phyloP scores from a whole-genome alignment of 1,140 invertebrate species.

The Pemphigus obesinymphae region DNA sequence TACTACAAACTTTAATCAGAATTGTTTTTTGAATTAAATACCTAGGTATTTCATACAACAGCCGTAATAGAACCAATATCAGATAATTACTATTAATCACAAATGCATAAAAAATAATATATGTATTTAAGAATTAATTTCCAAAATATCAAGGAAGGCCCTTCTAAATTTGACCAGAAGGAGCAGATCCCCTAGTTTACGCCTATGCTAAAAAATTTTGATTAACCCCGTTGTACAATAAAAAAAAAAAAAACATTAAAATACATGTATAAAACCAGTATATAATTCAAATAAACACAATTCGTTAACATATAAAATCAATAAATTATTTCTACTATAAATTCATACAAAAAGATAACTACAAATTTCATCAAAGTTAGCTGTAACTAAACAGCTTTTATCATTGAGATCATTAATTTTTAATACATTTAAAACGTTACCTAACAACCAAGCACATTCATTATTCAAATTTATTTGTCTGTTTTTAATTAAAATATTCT shows the following conservation, averaged over 20 bases:
- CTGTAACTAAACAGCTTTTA: background rate
- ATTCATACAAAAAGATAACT: constrained; percentile 5
- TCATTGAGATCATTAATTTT: background rate
- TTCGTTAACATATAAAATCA: background rate
- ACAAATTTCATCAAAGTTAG: constrained; percentile 10
- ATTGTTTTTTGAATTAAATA: too few species aligned
- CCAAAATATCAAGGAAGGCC: too few species aligned
- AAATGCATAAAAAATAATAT: too few species aligned
- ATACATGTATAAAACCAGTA: background rate
- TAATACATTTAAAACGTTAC: constrained; percentile 13
- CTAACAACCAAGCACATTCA: constrained; percentile 33
- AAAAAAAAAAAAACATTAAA: too few species aligned
- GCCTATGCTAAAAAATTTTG: too few species aligned
- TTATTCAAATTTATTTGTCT: background rate
- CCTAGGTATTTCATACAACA: too few species aligned
- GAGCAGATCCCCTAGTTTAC: too few species aligned
- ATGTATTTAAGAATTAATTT: too few species aligned
- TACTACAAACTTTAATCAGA: too few species aligned
- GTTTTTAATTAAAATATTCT: constrained; percentile 12
- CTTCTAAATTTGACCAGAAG: too few species aligned
- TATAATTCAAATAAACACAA: background rate
- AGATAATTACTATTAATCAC: too few species aligned
- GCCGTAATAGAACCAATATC: too few species aligned
- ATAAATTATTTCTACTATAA: background rate
- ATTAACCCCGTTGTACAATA: background rate